A percentile compares a stretch with the other conserved stretches of the same genome.
phyloP scores from a whole-genome alignment of 2,888 invertebrate species.

The Torymus auratus region DNA sequence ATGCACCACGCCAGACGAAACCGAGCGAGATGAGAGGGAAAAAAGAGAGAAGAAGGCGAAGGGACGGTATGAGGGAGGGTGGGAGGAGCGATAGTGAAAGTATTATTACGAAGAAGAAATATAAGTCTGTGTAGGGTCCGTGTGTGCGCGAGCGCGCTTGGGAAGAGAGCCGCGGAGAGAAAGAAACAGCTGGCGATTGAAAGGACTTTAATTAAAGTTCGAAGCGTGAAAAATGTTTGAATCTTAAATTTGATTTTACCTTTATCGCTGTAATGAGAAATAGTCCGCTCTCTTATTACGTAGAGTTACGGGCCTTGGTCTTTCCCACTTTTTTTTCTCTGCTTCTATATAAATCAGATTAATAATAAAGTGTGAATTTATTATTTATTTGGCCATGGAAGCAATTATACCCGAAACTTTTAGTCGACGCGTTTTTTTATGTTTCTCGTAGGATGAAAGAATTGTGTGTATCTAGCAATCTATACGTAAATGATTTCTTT shows the following conservation, averaged over 20 bases:
- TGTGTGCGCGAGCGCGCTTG: not conserved
- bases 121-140: constrained; percentile 10
- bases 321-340: constrained; percentile 8
- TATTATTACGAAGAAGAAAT: constrained; percentile 11
- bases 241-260: constrained; percentile 35
- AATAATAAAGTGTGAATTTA: constrained; percentile 13
- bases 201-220: constrained; percentile 47
- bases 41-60: too few species aligned
- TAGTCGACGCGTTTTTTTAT: too few species aligned
- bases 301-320: not conserved
- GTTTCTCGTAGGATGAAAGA: too few species aligned
- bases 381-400: not conserved
- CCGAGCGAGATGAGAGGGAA: too few species aligned
- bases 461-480: too few species aligned
- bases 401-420: too few species aligned
- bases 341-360: constrained; percentile 28
- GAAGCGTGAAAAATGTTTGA: constrained; percentile 46
- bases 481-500: too few species aligned
- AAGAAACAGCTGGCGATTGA: constrained; percentile 35
- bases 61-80: too few species aligned
- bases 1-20: not conserved
- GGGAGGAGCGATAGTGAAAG: constrained; percentile 35
- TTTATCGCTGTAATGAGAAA: not conserved
- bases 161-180: not conserved
- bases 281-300: constrained; percentile 13